Base-by-base conservation (phyloP, 1,140 invertebrate species). In the Venustaconcha ellipsiformis region DNA sequence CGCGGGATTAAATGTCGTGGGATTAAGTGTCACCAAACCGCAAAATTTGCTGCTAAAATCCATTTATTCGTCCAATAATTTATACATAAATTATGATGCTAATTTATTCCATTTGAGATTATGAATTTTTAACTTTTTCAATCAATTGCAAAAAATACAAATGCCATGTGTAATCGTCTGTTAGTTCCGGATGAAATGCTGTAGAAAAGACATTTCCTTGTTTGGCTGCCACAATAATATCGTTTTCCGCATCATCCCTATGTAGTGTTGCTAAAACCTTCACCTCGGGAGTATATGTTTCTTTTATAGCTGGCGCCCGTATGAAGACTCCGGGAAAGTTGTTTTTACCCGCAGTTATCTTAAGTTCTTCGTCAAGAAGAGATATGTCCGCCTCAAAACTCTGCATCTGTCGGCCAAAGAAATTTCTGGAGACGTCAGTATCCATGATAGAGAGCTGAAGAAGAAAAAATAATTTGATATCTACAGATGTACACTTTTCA, bases 111-210 rank as follows among this genome's bases (percentile, higher is more conserved):
- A 37, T 37, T 8, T 37, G 37, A 37, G 37, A 37, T 37, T 37
- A 37, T 37, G 37, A 8, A 37, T 37, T 37, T 8, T 37, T 37
- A 37, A 37, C 37, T 37, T 1, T 37, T 2, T 37, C 4, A 55
- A 80, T 76, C 80, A 80, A 80, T 66, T 78, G 23, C 26, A 88
- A 67, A 68, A 88, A 88, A 67, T 83, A 84, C 18, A 70, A 14
- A 76, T 88, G 87, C 87, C 87, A 88, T 57, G 82, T 76, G 17
- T 78, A 72, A 57, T 88, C 87, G 26, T 83, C 83, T 14, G 85
- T 86, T 8, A 88, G 70, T 75, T 88, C 87, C 1, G 87, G 87
- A 62, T 88, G 87, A 69, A 88, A 88, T 1, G 87, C 84, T 18
- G 86, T 87, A 3, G 83, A 81, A 18, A 88, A 70, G 2, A 87